Evolutionary conservation across 2,113 vertebrate species (phyloP).

Genomic region (Hemiscyllium ocellatum): DNA sequence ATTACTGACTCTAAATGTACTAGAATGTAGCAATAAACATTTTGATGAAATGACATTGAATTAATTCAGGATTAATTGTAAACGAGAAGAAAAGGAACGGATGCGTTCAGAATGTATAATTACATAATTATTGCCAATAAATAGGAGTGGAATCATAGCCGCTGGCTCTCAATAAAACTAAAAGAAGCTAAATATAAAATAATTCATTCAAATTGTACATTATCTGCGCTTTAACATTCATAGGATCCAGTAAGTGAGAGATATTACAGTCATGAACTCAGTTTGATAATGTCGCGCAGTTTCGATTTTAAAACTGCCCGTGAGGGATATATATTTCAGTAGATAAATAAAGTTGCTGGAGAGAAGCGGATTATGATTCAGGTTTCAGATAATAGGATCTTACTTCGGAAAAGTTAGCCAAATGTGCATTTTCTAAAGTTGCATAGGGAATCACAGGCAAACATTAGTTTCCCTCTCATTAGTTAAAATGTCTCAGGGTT

Average conservation of each 20-base stretch:
- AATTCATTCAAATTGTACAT: not conserved
- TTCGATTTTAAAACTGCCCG: not conserved
- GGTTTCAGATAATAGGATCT: not conserved
- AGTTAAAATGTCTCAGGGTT: not conserved
- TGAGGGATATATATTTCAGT: not conserved
- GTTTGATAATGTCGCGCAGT: not conserved
- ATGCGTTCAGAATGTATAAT: not conserved
- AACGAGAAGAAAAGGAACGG: not conserved
- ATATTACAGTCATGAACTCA: not conserved
- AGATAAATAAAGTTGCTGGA: not conserved
- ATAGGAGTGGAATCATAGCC: not conserved
- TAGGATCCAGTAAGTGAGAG: not conserved
- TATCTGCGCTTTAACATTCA: slow-evolving; percentile 17
- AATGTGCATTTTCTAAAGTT: not conserved
- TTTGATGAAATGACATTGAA: not conserved
- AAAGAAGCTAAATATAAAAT: not conserved
- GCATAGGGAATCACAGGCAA: not conserved
- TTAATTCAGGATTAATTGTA: not conserved
- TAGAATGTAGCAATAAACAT: not conserved
- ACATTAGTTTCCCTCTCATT: not conserved
- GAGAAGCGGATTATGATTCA: not conserved
- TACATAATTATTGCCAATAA: not conserved
- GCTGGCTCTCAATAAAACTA: not conserved
- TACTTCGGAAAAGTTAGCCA: not conserved
- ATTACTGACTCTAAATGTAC: not conserved